Evolutionary conservation across 2,888 invertebrate species (phyloP), one percentile per base, ranked within the genome.

Genomic region (Drosophila paramelanica): DNA sequence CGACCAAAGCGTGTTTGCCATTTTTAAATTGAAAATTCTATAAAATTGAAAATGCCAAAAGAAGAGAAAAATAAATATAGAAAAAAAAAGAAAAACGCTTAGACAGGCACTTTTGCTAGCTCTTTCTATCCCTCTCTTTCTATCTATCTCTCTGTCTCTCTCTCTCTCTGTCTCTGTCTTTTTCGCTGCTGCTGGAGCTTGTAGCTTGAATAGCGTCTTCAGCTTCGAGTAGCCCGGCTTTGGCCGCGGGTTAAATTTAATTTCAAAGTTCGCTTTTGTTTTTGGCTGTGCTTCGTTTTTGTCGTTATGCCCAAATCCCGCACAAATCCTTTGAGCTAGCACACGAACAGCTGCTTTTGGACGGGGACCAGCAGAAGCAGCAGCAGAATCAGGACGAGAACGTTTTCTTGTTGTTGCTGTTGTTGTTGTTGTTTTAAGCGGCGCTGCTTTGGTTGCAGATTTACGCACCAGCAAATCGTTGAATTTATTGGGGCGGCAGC

Each of bases 251-350:
- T 86, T 86, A 86, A 83, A 83, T 83, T 83, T 86, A 83, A 83
- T 88, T 83, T 88, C 72, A 79, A 83, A 83, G 67, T 88, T 76
- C 67, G 72, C 60, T 70, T 76, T 73, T 88, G 67, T 81, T 88
- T 59, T 70, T 71, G 71, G 76, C 61, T 59, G 31, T 53, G 56
- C 72, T 79, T 80, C 67, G 79, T 83, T 87, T 89, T 83, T 87
- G 89, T 87, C 85, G 80, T 81, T 87, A 81, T 79, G 85, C 74
- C 80, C 78, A 85, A 89, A 85, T 85, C 88, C 89, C 74, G 85
- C 85, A 89, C 85, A 85, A 85, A 85, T 89, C 88, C 85, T 85
- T 85, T 85, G 89, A 85, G 85, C 89, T 53, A 74, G 85, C 87
- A 75, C 85, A 87, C 85, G 85, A 87, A 81, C 85, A 85, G 84